Conservation (phyloP, 2,888 invertebrate genomes). For the Eugnorisma glareosa region DNA sequence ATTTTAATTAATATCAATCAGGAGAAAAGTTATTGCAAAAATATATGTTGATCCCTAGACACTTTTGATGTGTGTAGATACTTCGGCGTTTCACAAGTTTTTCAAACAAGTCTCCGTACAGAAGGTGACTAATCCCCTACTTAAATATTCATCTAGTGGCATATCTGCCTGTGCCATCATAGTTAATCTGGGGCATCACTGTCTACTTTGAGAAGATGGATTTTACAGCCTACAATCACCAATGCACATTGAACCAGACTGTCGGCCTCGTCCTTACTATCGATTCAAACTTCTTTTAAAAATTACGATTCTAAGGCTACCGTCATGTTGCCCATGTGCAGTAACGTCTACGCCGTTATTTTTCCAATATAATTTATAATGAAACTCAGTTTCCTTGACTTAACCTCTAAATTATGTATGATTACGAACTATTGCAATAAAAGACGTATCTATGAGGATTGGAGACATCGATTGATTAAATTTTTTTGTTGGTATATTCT, state of each 20-base stretch:
- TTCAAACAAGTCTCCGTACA: background rate
- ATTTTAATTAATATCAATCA: no score
- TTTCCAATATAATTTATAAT: slow-evolving; percentile 17
- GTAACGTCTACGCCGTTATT: slow-evolving; percentile 3
- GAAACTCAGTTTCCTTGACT: slow-evolving; percentile 35
- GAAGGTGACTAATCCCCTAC: background rate
- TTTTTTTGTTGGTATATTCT: slow-evolving; percentile 1
- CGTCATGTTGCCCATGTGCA: slow-evolving; percentile 5
- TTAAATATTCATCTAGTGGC: background rate
- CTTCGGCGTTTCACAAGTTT: background rate
- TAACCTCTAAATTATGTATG: slow-evolving; percentile 42
- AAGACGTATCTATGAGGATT: background rate
- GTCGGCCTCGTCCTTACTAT: background rate
- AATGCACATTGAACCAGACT: background rate
- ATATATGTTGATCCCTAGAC: no score
- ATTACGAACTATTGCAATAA: slow-evolving; percentile 12
- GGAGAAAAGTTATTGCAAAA: no score
- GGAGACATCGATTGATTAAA: slow-evolving; percentile 9
- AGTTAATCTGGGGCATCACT: background rate
- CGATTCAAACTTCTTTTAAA: background rate
- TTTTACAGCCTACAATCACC: background rate
- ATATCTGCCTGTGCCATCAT: background rate
- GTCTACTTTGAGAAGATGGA: background rate
- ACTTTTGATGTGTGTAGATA: no score
- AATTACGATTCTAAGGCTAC: slow-evolving; percentile 1